Evolutionary conservation across 2,113 vertebrate genomes (phyloP), one percentile per base, ranked within the genome.

Genomic region (Peromyscus polionotus): DNA sequence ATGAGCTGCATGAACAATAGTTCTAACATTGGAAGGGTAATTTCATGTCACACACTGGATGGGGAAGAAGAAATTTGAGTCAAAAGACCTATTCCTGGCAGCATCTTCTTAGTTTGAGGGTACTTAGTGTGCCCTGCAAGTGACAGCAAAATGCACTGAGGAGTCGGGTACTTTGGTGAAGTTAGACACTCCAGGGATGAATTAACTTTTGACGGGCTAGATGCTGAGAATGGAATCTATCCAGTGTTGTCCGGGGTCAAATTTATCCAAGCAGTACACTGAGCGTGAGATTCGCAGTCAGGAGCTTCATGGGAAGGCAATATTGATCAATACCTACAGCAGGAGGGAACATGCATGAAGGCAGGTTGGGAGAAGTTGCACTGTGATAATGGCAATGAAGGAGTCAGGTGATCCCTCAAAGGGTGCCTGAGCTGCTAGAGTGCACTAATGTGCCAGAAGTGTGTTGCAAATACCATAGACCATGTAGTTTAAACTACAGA

Each of bases 1-100:
- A 77, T 31, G 94, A 57, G 36, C n/a, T 57, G 45, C 12, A 17
- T 65, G 84, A 96, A 96, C 48, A 81, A 97, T 93, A 42, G 90
- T 67, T 98, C 93, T 76, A 68, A 75, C 77, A 72, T 13, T 72
- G 3, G 1, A 93, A 95, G 39, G 70, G 67, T 88, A 96, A 96
- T 17, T 97, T 98, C 92, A 28, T 96, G 89, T 93, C 85, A 75
- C n/a, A 63, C 91, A 26, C 7, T 93, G 63, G 33, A 93, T 36
- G 12, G 91, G 39, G 51, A 80, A 88, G 79, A 68, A 59, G 80
- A 96, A 93, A n/a, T 20, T 63, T 33, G 24, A 94, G 80, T 79
- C 90, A 75, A 48, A 93, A 97, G 92, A 67, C 24, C 84, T 91
- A 68, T 97, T 96, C 81, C 36, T 97, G 77, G 54, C 28, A n/a